These are phyloP conservation scores for Apodemus agrarius DNA, from an alignment of 2,797 vertebrate species.

Conservation along the genomic window DNA sequence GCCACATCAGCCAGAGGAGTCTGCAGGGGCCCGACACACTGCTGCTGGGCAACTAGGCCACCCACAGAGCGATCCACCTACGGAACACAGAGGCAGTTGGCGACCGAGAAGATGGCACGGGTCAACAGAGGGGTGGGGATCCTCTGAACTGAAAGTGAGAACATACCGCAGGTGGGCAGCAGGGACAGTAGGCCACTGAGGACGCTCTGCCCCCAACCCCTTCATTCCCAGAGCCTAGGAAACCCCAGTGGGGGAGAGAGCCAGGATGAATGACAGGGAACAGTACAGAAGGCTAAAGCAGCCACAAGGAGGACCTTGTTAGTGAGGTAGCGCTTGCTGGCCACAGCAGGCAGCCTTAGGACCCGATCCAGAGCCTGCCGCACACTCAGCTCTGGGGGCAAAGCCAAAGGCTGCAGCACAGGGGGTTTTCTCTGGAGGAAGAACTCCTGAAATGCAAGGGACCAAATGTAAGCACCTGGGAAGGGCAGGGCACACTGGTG, in stretches of 20 bases:
- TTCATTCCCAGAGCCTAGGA: background rate
- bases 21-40: conserved; percentile 96
- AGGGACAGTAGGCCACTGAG: background rate
- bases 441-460: conserved; percentile 88
- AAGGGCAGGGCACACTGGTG: background rate
- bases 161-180: background rate
- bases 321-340: conserved; percentile 96
- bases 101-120: background rate
- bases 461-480: background rate
- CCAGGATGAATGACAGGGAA: background rate
- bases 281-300: background rate
- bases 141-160: background rate
- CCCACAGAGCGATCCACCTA: conserved; percentile 97
- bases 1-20: conserved; percentile 95
- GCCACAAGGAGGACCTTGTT: conserved; percentile 91
- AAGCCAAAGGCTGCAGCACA: conserved; percentile 84
- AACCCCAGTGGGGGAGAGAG: background rate
- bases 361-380: conserved; percentile 91
- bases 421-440: conserved; percentile 83
- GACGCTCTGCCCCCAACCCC: background rate
- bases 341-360: conserved; percentile 93
- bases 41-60: conserved; percentile 96
- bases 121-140: background rate
- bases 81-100: background rate
- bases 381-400: conserved; percentile 89